Evolutionary conservation across 2,113 vertebrate genomes (phyloP).

Genomic region (Cavia porcellus): DNA sequence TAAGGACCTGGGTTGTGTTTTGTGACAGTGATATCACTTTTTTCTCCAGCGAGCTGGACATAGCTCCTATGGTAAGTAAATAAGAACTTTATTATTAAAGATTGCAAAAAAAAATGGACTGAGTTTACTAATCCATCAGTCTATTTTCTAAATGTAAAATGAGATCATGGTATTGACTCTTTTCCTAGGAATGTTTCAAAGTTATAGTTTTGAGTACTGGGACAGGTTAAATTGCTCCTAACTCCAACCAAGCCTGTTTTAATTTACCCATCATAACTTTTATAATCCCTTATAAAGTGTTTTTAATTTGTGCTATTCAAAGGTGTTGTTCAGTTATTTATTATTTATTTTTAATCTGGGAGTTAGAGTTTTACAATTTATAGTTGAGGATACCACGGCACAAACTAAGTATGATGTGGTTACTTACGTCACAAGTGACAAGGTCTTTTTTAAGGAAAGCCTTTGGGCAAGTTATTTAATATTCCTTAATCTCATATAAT

Average conservation of each 20-base stretch:
- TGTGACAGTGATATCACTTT: conserved; percentile 65
- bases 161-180: conserved; percentile 13
- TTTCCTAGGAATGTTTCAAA: background rate
- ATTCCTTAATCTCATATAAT: background rate
- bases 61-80: conserved; percentile 70
- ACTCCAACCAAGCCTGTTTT: background rate
- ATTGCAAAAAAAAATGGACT: conserved; percentile 59
- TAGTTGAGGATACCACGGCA: background rate
- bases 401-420: background rate
- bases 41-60: conserved; percentile 74
- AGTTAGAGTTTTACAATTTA: conserved; percentile 21
- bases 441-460: conserved; percentile 31
- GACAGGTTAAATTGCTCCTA: background rate
- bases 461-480: background rate
- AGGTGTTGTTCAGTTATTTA: conserved; percentile 8
- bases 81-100: conserved; percentile 70
- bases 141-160: conserved; percentile 23
- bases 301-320: conserved; percentile 47
- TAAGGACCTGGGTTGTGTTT: conserved; percentile 73
- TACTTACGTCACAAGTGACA: background rate
- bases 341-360: conserved; percentile 51
- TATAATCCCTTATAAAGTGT: conserved; percentile 11
- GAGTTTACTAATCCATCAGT: conserved; percentile 70
- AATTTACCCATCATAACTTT: conserved; percentile 7
- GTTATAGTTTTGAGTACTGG: background rate